Conservation (phyloP, 1,140 invertebrate genomes). For the Onthophagus taurus region DNA sequence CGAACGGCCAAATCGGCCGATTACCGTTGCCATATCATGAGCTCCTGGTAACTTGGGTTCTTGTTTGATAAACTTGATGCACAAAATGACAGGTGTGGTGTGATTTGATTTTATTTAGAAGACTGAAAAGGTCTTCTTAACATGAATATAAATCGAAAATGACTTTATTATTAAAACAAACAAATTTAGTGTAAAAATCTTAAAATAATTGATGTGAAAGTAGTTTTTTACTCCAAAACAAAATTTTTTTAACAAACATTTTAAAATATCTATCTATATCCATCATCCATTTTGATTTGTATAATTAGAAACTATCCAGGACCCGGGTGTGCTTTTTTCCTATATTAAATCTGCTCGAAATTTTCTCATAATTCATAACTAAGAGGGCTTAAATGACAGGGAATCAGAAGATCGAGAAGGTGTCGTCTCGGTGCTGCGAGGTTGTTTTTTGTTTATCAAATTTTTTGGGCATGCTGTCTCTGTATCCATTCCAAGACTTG, state of each 20-base stretch:
- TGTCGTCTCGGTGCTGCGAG: background rate
- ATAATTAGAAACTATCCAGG: too few species aligned
- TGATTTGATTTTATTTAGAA: constrained; percentile 9
- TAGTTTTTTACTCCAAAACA: too few species aligned
- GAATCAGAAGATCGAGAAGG: constrained; percentile 22
- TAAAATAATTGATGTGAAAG: background rate
- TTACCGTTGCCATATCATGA: constrained; percentile 13
- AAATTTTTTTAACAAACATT: background rate
- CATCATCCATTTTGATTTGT: too few species aligned
- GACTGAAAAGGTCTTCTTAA: too few species aligned
- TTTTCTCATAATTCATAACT: constrained; percentile 37
- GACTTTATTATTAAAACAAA: constrained; percentile 3
- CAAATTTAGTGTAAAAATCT: background rate
- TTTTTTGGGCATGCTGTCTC: too few species aligned
- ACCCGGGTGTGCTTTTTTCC: too few species aligned
- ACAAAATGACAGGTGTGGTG: constrained; percentile 19
- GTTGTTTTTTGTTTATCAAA: too few species aligned
- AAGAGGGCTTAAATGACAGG: constrained; percentile 31
- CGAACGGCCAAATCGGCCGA: too few species aligned
- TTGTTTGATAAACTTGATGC: constrained; percentile 29
- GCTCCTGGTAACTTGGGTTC: constrained; percentile 21
- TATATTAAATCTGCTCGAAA: background rate
- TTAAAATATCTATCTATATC: background rate
- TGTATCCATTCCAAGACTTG: too few species aligned
- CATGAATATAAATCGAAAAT: background rate